Evolutionary conservation across 1,140 invertebrate genomes (phyloP).

Genomic region (Xylocopa sonorina): DNA sequence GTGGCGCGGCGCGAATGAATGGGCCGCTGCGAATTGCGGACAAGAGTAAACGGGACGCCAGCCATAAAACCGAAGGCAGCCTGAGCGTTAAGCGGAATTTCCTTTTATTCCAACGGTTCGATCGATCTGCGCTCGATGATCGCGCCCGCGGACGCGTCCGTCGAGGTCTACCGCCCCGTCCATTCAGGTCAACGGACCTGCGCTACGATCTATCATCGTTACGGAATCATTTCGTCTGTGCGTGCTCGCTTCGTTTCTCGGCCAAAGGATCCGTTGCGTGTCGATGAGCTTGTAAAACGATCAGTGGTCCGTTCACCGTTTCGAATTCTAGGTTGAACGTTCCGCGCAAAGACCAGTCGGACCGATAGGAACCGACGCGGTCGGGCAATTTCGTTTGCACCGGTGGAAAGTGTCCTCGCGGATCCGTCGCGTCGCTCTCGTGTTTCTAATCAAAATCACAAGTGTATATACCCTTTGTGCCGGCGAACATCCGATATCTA

Average conservation of each 20-base stretch:
- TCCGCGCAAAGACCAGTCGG: neutral
- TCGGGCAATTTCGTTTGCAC: neutral
- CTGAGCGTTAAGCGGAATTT: slow-evolving; percentile 18
- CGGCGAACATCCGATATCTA: slow-evolving; percentile 36
- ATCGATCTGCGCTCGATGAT: neutral
- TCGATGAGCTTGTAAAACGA: slow-evolving; percentile 27
- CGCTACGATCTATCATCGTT: slow-evolving; percentile 9
- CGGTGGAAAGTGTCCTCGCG: slow-evolving; percentile 1
- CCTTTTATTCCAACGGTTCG: slow-evolving; percentile 31
- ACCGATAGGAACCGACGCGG: neutral
- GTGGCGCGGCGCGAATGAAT: neutral
- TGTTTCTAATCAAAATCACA: slow-evolving; percentile 38
- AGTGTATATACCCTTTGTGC: slow-evolving; percentile 31
- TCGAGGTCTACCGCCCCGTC: no score
- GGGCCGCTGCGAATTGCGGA: neutral
- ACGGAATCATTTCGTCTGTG: neutral
- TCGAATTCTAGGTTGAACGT: slow-evolving; percentile 23
- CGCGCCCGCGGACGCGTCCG: no score
- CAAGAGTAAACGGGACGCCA: neutral
- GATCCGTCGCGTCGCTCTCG: slow-evolving; percentile 18
- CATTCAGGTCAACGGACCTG: neutral
- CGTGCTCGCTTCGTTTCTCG: neutral
- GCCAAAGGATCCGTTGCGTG: slow-evolving; percentile 11
- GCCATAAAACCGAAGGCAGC: neutral
- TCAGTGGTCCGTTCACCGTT: neutral